Evolutionary conservation across 2,113 vertebrate species (phyloP).

Genomic region (Pipra filicauda): DNA sequence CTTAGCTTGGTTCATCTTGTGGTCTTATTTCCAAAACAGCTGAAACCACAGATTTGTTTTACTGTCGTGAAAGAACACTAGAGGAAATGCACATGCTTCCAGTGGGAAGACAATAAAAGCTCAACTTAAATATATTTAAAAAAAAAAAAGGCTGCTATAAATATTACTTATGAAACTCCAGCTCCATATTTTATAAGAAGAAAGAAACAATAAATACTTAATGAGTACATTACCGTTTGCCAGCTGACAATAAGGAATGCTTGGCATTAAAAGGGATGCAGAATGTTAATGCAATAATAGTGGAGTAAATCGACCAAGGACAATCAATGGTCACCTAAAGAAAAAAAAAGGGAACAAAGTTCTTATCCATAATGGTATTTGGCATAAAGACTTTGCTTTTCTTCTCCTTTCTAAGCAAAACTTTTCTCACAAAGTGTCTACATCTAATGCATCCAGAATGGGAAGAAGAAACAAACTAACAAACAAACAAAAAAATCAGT

Average conservation of each 20-base stretch:
- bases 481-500: not conserved
- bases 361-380: not conserved
- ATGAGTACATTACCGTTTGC: conserved; percentile 82
- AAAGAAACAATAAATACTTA: not conserved
- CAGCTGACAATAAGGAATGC: conserved; percentile 88
- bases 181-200: not conserved
- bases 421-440: not conserved
- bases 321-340: conserved; percentile 95
- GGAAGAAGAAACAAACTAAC: not conserved
- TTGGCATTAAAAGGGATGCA: conserved; percentile 92
- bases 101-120: not conserved
- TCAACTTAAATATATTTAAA: not conserved
- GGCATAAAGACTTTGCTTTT: not conserved
- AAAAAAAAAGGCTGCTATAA: not conserved
- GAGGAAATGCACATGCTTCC: not conserved
- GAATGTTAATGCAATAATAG: conserved; percentile 92
- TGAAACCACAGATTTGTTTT: not conserved
- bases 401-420: not conserved
- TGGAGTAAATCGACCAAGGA: conserved; percentile 98
- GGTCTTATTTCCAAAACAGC: not conserved
- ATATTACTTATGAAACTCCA: not conserved
- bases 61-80: not conserved
- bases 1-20: not conserved
- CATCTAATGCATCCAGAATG: not conserved
- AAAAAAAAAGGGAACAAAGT: conserved; percentile 6